Percentiles rank a stretch among this genome's conserved stretches.
Evolutionary conservation across 2,888 invertebrate genomes (phyloP).

Genomic region (Strigamia crassipes): DNA sequence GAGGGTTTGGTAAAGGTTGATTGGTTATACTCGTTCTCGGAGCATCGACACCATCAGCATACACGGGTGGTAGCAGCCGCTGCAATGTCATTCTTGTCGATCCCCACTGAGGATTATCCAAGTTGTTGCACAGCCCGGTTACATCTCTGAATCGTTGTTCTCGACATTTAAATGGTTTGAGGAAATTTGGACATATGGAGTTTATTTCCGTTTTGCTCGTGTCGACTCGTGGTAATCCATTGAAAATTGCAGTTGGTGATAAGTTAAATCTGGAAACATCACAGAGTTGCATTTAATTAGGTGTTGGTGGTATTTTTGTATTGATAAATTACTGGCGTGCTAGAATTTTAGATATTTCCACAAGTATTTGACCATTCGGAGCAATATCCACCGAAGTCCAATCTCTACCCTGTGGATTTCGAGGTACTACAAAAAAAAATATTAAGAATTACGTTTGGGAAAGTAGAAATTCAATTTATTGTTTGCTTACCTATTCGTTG

Average conservation of each 20-base stretch:
- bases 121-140: constrained; percentile 61
- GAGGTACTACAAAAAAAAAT: constrained; percentile 45
- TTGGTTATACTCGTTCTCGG: constrained; percentile 81
- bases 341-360: constrained; percentile 52
- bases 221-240: constrained; percentile 58
- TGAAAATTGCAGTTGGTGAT: constrained; percentile 57
- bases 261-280: constrained; percentile 55
- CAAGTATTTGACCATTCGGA: constrained; percentile 52
- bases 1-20: constrained; percentile 75
- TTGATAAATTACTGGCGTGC: constrained; percentile 52
- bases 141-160: constrained; percentile 57
- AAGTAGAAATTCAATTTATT: neutral
- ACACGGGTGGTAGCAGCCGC: constrained; percentile 54
- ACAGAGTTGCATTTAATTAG: neutral
- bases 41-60: constrained; percentile 59
- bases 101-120: constrained; percentile 60
- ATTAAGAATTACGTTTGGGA: neutral
- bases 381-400: constrained; percentile 51
- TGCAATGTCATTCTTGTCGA: constrained; percentile 55
- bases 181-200: constrained; percentile 57
- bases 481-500: constrained; percentile 78
- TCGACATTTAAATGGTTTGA: constrained; percentile 56
- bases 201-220: constrained; percentile 57
- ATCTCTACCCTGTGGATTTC: constrained; percentile 48
- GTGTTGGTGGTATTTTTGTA: neutral